Conservation (phyloP, 2,797 vertebrate species). For the Halcyon smyrnensis region DNA sequence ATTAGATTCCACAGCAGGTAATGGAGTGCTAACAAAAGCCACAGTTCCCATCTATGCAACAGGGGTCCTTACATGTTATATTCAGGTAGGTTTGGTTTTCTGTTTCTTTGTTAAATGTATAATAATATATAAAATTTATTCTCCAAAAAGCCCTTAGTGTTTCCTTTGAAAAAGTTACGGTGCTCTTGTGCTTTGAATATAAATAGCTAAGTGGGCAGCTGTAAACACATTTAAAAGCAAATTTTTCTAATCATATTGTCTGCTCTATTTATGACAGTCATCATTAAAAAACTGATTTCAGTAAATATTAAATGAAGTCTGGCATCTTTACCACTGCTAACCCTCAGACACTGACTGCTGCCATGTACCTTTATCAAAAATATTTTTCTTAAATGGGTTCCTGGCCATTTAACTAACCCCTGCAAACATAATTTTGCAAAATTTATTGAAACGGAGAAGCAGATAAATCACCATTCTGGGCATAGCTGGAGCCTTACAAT, state of each 20-base stretch:
- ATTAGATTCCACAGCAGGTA: slow-evolving; percentile 89
- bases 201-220: neutral
- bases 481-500: neutral
- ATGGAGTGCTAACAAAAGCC: slow-evolving; percentile 96
- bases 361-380: neutral
- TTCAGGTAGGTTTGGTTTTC: slow-evolving; percentile 84
- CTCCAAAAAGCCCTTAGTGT: neutral
- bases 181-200: neutral
- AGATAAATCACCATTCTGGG: neutral
- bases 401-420: neutral
- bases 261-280: neutral
- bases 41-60: slow-evolving; percentile 99
- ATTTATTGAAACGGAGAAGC: neutral
- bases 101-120: neutral
- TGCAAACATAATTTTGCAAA: neutral
- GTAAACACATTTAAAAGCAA: neutral
- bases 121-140: neutral
- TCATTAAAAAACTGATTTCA: neutral
- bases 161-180: neutral
- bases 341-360: neutral
- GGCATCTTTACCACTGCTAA: neutral
- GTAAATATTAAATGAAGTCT: neutral
- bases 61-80: slow-evolving; percentile 97
- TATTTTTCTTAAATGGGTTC: neutral
- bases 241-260: neutral